Percentiles rank a stretch among this genome's conserved stretches.
Conservation (phyloP, 2,888 invertebrate species). For the Boloria euphrosyne region DNA sequence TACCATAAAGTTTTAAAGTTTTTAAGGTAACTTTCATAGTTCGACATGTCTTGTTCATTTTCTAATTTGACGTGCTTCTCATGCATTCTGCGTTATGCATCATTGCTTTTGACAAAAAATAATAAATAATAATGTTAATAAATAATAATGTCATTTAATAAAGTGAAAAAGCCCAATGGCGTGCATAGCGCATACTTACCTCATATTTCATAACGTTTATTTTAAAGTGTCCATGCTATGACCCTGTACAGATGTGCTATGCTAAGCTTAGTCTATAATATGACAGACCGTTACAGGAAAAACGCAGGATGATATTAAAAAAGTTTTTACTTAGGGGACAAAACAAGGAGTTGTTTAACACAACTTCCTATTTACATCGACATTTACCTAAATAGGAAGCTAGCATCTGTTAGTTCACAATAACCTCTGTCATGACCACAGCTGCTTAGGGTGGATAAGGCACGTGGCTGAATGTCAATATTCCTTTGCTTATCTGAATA, state of each 20-base stretch:
- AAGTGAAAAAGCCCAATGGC: too few species aligned
- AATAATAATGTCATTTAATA: too few species aligned
- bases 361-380: conserved; percentile 34
- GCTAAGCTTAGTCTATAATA: background rate
- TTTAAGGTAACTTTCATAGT: too few species aligned
- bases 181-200: too few species aligned
- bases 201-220: too few species aligned
- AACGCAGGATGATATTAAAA: conserved; percentile 2
- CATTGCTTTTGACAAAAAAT: too few species aligned
- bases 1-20: too few species aligned
- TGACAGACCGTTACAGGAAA: conserved; percentile 11
- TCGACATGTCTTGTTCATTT: too few species aligned
- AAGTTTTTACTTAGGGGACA: conserved; percentile 12
- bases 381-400: conserved; percentile 51
- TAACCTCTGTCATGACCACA: conserved; percentile 48
- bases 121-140: too few species aligned
- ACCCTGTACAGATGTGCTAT: background rate
- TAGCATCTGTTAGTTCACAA: conserved; percentile 49
- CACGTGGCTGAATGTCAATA: conserved; percentile 45
- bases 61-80: too few species aligned
- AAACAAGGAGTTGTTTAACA: conserved; percentile 26
- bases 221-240: background rate
- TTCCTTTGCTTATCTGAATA: conserved; percentile 41
- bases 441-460: conserved; percentile 49
- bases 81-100: too few species aligned